A percentile compares a stretch with the other conserved stretches of the same genome.
phyloP scores from a whole-genome alignment of 2,113 vertebrate genomes.

The Tachycineta bicolor region DNA sequence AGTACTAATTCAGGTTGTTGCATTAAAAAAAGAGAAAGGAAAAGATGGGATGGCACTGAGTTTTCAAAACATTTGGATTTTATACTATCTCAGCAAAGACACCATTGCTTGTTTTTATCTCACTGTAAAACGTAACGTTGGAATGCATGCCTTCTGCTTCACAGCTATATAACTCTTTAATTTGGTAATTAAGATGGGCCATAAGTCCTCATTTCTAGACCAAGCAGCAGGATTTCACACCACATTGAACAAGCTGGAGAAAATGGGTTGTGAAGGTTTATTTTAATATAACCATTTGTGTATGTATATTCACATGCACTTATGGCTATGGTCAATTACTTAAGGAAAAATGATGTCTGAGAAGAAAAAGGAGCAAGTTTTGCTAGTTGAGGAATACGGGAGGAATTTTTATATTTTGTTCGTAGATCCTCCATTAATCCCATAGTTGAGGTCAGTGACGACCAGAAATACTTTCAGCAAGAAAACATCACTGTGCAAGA shows the following conservation, averaged over 20 bases:
- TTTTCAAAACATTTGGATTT: slow-evolving; percentile 1
- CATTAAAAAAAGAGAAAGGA: background rate
- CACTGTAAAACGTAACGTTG: background rate
- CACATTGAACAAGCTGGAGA: background rate
- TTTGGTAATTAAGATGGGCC: background rate
- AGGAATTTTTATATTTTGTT: background rate
- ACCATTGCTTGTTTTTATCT: background rate
- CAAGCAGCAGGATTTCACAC: background rate
- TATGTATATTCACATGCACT: background rate
- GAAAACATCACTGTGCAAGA: background rate
- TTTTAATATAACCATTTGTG: background rate
- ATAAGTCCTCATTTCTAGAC: background rate
- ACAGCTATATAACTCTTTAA: background rate
- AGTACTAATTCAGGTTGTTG: background rate
- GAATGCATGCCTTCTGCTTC: slow-evolving; percentile 8
- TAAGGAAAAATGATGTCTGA: background rate
- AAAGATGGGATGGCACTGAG: background rate
- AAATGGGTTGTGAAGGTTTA: background rate
- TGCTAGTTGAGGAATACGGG: background rate
- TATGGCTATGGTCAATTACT: background rate
- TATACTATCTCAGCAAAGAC: background rate
- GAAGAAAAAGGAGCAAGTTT: background rate
- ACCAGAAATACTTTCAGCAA: background rate
- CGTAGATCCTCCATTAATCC: background rate
- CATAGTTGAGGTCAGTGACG: background rate